These are phyloP conservation scores for Toxotes lorentzi DNA, from an alignment of 2,797 vertebrate genomes.

Conservation along the genomic window DNA sequence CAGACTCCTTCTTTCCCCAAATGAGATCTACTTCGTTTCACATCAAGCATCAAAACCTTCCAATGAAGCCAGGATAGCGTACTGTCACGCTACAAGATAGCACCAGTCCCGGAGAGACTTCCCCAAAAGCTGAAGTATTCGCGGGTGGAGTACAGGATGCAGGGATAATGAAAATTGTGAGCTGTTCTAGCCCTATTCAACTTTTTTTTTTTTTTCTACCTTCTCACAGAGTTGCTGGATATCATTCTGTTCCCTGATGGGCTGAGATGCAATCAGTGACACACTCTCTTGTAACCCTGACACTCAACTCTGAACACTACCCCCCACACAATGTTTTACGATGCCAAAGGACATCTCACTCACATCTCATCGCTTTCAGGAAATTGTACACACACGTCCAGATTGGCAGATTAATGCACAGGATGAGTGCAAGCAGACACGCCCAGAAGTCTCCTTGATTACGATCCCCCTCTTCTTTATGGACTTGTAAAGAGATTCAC, in stretches of 20 bases:
- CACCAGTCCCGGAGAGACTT: constrained; percentile 54
- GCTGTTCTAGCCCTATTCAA: constrained; percentile 69
- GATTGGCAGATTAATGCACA: constrained; percentile 72
- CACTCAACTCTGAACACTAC: constrained; percentile 55
- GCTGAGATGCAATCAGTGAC: constrained; percentile 77
- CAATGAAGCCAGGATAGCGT: constrained; percentile 67
- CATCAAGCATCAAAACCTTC: constrained; percentile 78
- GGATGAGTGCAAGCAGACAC: constrained; percentile 54
- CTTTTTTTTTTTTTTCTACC: constrained; percentile 27
- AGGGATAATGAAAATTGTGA: constrained; percentile 76
- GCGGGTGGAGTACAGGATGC: constrained; percentile 56
- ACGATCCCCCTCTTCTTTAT: constrained; percentile 62
- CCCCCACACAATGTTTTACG: constrained; percentile 52
- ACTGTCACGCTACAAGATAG: constrained; percentile 48
- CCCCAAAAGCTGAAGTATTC: constrained; percentile 57
- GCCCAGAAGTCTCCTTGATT: constrained; percentile 72
- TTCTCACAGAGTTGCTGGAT: constrained; percentile 65
- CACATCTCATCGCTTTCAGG: constrained; percentile 67
- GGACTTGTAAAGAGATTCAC: constrained; percentile 76
- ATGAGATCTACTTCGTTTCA: constrained; percentile 81
- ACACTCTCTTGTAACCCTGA: constrained; percentile 70
- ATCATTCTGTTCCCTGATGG: constrained; percentile 70
- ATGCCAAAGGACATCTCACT: constrained; percentile 67
- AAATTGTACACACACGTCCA: constrained; percentile 65
- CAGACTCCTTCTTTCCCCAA: constrained; percentile 74